phyloP scores from a whole-genome alignment of 2,113 vertebrate species.

The Bubo blakistoni region DNA sequence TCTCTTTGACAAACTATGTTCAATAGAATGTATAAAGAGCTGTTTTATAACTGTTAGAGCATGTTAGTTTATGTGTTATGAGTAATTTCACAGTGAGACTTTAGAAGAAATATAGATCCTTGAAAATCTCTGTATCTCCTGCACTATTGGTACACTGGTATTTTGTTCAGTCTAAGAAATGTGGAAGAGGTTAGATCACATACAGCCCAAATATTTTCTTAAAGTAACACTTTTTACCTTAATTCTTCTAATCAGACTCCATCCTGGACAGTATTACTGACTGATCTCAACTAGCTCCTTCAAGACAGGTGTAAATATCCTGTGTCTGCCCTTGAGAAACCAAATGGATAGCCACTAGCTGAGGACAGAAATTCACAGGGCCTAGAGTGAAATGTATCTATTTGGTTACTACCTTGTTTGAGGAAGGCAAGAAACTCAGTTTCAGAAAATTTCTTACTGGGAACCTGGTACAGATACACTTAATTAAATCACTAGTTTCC shows the following conservation, averaged over 20 bases:
- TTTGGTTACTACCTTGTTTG: background rate
- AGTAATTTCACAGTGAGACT: constrained; percentile 5
- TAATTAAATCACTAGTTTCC: background rate
- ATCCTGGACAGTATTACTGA: background rate
- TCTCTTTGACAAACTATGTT: background rate
- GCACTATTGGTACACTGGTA: background rate
- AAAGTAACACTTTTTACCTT: background rate
- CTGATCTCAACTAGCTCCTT: background rate
- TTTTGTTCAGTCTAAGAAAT: background rate
- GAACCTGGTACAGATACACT: background rate
- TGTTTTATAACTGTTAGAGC: background rate
- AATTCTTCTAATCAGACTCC: background rate
- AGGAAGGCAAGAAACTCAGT: background rate
- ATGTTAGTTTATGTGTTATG: background rate
- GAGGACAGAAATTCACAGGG: background rate
- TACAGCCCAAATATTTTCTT: background rate
- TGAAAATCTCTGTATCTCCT: background rate
- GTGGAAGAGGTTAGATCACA: background rate
- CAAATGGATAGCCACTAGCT: background rate
- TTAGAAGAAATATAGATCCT: background rate
- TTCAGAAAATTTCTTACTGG: background rate
- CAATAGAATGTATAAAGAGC: background rate
- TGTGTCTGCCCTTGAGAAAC: background rate
- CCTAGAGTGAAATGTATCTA: background rate
- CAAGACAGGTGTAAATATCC: background rate